Evolutionary conservation across 2,113 vertebrate genomes (phyloP).

Genomic region (Psephotus haematonotus): DNA sequence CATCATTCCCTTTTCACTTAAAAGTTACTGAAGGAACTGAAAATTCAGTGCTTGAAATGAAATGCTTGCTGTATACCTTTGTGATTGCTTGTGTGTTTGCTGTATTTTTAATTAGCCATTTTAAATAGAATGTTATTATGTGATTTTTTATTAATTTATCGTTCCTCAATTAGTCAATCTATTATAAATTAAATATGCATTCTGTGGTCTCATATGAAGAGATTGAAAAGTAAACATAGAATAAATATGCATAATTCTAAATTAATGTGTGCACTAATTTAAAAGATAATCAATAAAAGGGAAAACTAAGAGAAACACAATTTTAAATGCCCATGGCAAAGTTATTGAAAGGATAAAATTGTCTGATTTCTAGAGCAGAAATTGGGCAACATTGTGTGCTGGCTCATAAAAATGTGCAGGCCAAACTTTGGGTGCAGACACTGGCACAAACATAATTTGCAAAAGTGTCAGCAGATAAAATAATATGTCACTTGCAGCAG

Average conservation of each 20-base stretch:
- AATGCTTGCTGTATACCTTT: neutral
- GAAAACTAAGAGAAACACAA: neutral
- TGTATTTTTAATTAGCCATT: neutral
- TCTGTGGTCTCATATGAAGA: neutral
- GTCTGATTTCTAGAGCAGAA: neutral
- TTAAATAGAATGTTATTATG: neutral
- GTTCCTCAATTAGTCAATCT: neutral
- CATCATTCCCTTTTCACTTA: neutral
- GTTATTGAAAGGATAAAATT: neutral
- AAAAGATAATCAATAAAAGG: neutral
- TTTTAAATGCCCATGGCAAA: neutral
- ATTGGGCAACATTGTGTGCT: neutral
- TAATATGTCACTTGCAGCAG: neutral
- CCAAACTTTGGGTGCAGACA: neutral
- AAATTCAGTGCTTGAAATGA: neutral
- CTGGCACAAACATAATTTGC: neutral
- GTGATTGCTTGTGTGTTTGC: neutral
- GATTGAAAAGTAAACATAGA: neutral
- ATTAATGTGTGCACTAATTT: neutral
- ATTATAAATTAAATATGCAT: neutral
- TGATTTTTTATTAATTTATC: neutral
- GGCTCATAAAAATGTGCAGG: neutral
- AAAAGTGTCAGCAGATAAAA: neutral
- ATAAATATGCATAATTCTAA: neutral
- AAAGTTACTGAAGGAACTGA: neutral